phyloP scores from a whole-genome alignment of 2,888 invertebrate genomes.

The Pterostichus niger region DNA sequence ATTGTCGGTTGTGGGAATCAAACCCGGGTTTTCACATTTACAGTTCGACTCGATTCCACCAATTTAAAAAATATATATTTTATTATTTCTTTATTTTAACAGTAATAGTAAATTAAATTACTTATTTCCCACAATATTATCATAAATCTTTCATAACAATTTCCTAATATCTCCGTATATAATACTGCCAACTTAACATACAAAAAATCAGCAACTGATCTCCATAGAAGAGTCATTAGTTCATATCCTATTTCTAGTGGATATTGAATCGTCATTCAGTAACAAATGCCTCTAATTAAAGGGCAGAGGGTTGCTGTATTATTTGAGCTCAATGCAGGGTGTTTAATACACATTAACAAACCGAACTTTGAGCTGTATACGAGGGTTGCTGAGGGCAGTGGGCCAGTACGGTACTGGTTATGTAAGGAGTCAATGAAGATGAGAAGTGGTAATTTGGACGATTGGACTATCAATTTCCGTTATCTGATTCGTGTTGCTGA shows the following conservation, averaged over 20 bases:
- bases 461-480: conserved; percentile 56
- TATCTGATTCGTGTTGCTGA: conserved; percentile 50
- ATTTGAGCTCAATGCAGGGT: conserved; percentile 2
- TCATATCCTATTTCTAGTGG: neutral
- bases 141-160: conserved; percentile 35
- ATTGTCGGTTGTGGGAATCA: too few species aligned
- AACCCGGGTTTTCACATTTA: too few species aligned
- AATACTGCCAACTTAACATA: neutral
- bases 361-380: neutral
- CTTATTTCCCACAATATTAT: neutral
- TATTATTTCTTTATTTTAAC: too few species aligned
- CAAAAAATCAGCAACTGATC: conserved; percentile 19
- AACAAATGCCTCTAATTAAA: conserved; percentile 53
- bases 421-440: neutral
- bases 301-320: neutral
- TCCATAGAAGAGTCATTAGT: conserved; percentile 51
- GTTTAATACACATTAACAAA: conserved; percentile 58
- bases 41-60: too few species aligned
- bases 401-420: neutral
- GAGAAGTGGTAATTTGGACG: neutral
- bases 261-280: conserved; percentile 56
- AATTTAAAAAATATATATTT: too few species aligned
- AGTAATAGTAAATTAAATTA: too few species aligned
- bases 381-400: neutral
- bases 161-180: neutral